A percentile compares a stretch with the other conserved stretches of the same genome.
Evolutionary conservation across 1,140 invertebrate species (phyloP).

Genomic region (Yoshiicerus persimilis): DNA sequence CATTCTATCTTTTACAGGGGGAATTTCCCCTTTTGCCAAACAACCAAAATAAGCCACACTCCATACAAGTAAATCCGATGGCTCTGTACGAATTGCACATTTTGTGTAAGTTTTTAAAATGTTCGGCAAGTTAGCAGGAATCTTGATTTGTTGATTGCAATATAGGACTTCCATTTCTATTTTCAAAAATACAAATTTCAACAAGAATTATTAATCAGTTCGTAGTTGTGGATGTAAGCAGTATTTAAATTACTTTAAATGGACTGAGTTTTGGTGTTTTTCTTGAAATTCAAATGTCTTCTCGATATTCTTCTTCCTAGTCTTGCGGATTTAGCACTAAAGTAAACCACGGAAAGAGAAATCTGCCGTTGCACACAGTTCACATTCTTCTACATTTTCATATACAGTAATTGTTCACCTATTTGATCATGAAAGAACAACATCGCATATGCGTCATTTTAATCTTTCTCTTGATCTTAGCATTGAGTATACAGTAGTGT

Average conservation of each 20-base stretch:
- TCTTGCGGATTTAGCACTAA: too few species aligned
- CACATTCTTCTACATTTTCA: neutral
- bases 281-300: too few species aligned
- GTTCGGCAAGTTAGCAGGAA: slow-evolving; percentile 76
- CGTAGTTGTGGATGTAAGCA: too few species aligned
- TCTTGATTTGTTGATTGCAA: slow-evolving; percentile 55
- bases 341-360: too few species aligned
- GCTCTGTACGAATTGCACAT: slow-evolving; percentile 84
- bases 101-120: slow-evolving; percentile 83
- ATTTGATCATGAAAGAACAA: neutral
- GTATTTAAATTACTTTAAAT: too few species aligned
- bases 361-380: too few species aligned
- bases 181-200: neutral
- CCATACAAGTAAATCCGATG: slow-evolving; percentile 79
- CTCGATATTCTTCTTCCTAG: too few species aligned
- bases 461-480: neutral
- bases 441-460: neutral
- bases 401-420: neutral
- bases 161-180: neutral
- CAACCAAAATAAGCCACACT: slow-evolving; percentile 75
- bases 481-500: neutral
- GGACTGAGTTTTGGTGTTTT: too few species aligned
- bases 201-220: too few species aligned
- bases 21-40: slow-evolving; percentile 61
- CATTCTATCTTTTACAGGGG: slow-evolving; percentile 72